Conservation (phyloP, 2,888 invertebrate genomes). For the Rhamphomyia laevipes region DNA sequence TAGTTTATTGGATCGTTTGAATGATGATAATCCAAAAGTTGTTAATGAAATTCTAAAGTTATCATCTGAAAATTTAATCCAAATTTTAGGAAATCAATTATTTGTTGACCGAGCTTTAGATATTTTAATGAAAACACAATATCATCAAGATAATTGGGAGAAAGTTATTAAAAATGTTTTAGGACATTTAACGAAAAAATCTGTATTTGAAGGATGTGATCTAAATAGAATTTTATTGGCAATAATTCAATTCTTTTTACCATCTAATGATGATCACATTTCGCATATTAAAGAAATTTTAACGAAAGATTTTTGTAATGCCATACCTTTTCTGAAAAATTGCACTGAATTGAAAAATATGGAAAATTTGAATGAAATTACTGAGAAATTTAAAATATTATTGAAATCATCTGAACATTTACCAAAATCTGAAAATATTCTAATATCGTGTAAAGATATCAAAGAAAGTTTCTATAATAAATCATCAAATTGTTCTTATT, state of each 20-base stretch:
- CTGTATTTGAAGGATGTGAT: slow-evolving; percentile 35
- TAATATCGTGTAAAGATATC: slow-evolving; percentile 24
- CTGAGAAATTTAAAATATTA: slow-evolving; percentile 14
- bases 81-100: slow-evolving; percentile 38
- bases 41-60: slow-evolving; percentile 45
- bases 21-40: slow-evolving; percentile 53
- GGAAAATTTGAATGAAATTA: slow-evolving; percentile 19
- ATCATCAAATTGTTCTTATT: slow-evolving; percentile 22
- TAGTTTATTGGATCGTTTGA: slow-evolving; percentile 51
- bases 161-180: slow-evolving; percentile 37
- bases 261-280: no score
- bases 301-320: no score
- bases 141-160: slow-evolving; percentile 33
- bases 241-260: slow-evolving; percentile 23
- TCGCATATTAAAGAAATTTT: no score
- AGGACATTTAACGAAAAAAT: slow-evolving; percentile 39
- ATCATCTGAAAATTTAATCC: slow-evolving; percentile 29
- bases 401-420: slow-evolving; percentile 11
- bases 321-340: no score
- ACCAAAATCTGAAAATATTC: slow-evolving; percentile 17
- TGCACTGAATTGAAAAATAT: slow-evolving; percentile 19
- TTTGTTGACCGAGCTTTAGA: slow-evolving; percentile 41
- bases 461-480: slow-evolving; percentile 17
- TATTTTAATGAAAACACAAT: slow-evolving; percentile 40
- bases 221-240: slow-evolving; percentile 25